phyloP scores from a whole-genome alignment of 92 coral and sea anemone genomes.

The Scolanthus callimorphus region DNA sequence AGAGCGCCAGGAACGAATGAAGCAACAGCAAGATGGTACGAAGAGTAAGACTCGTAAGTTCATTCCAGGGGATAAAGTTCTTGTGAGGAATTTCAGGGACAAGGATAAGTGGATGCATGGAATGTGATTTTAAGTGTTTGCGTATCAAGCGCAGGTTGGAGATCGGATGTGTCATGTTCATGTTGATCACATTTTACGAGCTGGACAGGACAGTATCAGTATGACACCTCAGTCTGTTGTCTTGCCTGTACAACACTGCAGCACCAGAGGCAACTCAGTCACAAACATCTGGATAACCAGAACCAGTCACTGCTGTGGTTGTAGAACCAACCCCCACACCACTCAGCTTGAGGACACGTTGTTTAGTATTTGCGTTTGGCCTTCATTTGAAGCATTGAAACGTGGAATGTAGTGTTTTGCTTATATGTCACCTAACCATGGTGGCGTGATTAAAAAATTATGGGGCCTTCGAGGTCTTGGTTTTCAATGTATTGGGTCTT shows the following conservation, averaged over 20 bases:
- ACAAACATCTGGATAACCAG: not conserved
- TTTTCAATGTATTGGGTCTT: not conserved
- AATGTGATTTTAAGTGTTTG: slow-evolving; percentile 17
- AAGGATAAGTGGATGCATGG: slow-evolving; percentile 42
- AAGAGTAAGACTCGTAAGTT: slow-evolving; percentile 1
- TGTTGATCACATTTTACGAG: slow-evolving; percentile 23
- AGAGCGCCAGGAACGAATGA: slow-evolving; percentile 18
- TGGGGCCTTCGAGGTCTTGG: not conserved
- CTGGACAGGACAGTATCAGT: slow-evolving; percentile 2
- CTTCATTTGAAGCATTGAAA: not conserved
- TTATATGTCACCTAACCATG: not conserved
- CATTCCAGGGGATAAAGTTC: not conserved
- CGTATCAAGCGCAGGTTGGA: slow-evolving; percentile 28
- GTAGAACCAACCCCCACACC: not conserved
- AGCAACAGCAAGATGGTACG: slow-evolving; percentile 17
- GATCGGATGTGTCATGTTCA: slow-evolving; percentile 42
- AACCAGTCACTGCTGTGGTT: not conserved
- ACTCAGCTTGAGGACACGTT: not conserved
- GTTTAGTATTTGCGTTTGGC: no score
- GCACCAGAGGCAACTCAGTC: no score
- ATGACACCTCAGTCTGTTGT: no score
- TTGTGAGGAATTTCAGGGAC: slow-evolving; percentile 29
- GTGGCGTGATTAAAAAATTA: no score
- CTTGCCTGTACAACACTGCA: no score
- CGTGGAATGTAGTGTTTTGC: not conserved